Conservation (phyloP, 37 sponge, comb jelly and placozoan genomes). For the Aphrocallistes beatrix region DNA sequence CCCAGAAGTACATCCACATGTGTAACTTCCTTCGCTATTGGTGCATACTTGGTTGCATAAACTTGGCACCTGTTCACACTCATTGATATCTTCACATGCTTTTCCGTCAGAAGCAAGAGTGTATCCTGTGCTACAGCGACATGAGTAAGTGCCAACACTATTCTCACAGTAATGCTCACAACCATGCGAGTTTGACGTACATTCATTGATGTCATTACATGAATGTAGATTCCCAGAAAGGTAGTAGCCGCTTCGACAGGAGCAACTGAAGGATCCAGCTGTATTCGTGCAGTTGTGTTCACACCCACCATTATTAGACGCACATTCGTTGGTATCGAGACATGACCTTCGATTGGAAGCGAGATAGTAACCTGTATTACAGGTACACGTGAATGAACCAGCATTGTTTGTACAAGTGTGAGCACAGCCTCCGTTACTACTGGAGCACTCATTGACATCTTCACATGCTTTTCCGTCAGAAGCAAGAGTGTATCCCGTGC, state of each 20-base stretch:
- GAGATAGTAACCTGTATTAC: neutral
- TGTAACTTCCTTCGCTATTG: neutral
- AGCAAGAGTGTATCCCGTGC: slow-evolving; percentile 24
- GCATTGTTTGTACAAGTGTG: neutral
- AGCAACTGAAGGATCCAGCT: neutral
- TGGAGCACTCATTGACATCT: slow-evolving; percentile 1
- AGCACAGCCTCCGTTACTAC: neutral
- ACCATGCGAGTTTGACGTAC: neutral
- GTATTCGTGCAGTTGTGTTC: neutral
- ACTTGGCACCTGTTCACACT: neutral
- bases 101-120: neutral
- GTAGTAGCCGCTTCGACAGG: neutral
- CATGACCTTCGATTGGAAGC: neutral
- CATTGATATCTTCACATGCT: neutral
- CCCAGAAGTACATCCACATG: neutral
- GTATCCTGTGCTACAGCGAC: slow-evolving; percentile 1
- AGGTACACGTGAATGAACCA: neutral
- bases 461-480: slow-evolving; percentile 23
- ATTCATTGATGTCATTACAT: neutral
- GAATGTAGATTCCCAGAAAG: neutral
- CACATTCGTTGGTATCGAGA: slow-evolving; percentile 12
- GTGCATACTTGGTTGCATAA: neutral
- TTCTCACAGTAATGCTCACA: neutral
- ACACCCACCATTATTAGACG: slow-evolving; percentile 19
- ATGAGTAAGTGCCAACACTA: neutral